These are phyloP conservation scores for Oreochromis tanganicae DNA, from an alignment of 2,113 vertebrate genomes.

Conservation along the genomic window DNA sequence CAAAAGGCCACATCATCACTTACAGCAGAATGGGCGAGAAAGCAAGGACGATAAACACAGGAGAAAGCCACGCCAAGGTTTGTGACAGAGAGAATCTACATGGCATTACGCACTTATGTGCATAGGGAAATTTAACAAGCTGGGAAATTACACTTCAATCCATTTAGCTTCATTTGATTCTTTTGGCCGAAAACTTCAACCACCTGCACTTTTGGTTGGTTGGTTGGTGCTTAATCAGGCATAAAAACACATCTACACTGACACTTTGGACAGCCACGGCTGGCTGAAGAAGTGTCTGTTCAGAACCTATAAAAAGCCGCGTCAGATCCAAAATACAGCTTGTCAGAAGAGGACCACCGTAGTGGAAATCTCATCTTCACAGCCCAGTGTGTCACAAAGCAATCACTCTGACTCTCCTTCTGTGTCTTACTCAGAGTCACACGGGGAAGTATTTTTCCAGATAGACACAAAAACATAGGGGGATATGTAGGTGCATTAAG, in stretches of 20 bases:
- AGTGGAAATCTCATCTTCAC: constrained; percentile 50
- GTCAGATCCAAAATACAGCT: constrained; percentile 30
- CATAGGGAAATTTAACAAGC: neutral
- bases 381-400: constrained; percentile 52
- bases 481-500: neutral
- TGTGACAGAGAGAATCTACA: neutral
- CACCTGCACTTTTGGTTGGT: neutral
- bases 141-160: neutral
- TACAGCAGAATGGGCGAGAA: neutral
- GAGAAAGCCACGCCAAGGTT: neutral
- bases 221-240: neutral
- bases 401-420: constrained; percentile 40
- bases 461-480: neutral
- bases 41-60: neutral
- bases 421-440: constrained; percentile 28
- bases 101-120: neutral
- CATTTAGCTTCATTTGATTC: neutral
- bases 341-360: constrained; percentile 45
- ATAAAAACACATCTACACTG: neutral
- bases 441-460: neutral
- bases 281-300: constrained; percentile 22
- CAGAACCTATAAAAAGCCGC: constrained; percentile 26
- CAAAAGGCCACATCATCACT: constrained; percentile 20
- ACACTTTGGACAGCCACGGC: constrained; percentile 11
- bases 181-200: neutral